Percentiles rank a stretch among this genome's conserved stretches.
phyloP scores from a whole-genome alignment of 2,888 invertebrate genomes.

The Gymnoscelis rufifasciata region DNA sequence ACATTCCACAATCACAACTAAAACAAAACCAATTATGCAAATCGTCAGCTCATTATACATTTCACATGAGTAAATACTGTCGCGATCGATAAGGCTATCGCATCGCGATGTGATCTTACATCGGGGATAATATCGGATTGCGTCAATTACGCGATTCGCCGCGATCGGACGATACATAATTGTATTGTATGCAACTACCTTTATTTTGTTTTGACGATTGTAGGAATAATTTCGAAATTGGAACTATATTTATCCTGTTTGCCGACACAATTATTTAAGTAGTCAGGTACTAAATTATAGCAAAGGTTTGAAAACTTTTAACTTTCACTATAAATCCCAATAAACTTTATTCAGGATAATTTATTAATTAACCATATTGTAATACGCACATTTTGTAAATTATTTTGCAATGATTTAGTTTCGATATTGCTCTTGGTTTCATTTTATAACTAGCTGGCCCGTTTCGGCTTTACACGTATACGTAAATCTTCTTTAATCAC shows the following conservation, averaged over 20 bases:
- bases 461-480: no score
- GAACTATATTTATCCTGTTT: no score
- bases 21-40: slow-evolving; percentile 55
- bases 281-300: background rate
- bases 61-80: slow-evolving; percentile 62
- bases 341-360: no score
- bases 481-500: no score
- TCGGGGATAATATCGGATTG: slow-evolving; percentile 70
- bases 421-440: no score
- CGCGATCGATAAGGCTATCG: slow-evolving; percentile 67
- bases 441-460: no score
- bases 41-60: slow-evolving; percentile 61
- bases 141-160: slow-evolving; percentile 74
- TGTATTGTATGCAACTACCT: slow-evolving; percentile 64
- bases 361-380: no score
- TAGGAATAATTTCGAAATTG: background rate
- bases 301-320: no score
- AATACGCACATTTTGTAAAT: no score
- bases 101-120: slow-evolving; percentile 63
- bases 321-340: no score
- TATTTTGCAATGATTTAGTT: no score
- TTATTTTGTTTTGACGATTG: slow-evolving; percentile 37
- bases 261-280: no score
- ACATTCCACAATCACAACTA: slow-evolving; percentile 27
- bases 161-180: slow-evolving; percentile 71